These are phyloP conservation scores for Paramormyrops kingsleyae DNA, from an alignment of 2,113 vertebrate species.

Conservation along the genomic window DNA sequence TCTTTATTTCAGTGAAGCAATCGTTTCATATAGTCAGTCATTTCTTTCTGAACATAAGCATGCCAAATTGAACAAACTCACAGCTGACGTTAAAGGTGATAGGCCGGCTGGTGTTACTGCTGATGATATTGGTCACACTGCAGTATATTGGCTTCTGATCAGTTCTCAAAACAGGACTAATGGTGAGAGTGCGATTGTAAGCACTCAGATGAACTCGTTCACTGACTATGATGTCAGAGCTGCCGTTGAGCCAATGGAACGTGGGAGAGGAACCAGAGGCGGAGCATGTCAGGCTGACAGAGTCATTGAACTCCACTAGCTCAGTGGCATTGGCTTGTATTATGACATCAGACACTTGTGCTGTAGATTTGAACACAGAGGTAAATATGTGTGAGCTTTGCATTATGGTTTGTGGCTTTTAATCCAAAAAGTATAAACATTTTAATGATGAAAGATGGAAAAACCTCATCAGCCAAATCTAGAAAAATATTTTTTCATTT, in stretches of 20 bases:
- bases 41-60: neutral
- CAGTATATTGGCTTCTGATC: conserved; percentile 19
- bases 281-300: conserved; percentile 26
- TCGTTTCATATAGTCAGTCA: neutral
- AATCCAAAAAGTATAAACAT: neutral
- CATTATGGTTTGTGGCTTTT: neutral
- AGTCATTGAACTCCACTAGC: conserved; percentile 26
- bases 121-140: conserved; percentile 28
- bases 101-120: neutral
- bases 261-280: conserved; percentile 34
- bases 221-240: conserved; percentile 14
- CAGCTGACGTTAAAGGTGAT: conserved; percentile 13
- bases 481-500: neutral
- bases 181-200: conserved; percentile 34
- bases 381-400: neutral
- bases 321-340: conserved; percentile 3
- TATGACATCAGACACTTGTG: conserved; percentile 11
- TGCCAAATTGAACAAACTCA: neutral
- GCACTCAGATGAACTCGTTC: conserved; percentile 28
- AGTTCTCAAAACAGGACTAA: conserved; percentile 22
- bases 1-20: neutral
- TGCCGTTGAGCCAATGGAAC: conserved; percentile 44
- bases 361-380: conserved; percentile 9
- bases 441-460: neutral
- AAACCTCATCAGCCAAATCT: neutral